Conservation (phyloP, 2,797 vertebrate genomes). For the Salmo trutta region DNA sequence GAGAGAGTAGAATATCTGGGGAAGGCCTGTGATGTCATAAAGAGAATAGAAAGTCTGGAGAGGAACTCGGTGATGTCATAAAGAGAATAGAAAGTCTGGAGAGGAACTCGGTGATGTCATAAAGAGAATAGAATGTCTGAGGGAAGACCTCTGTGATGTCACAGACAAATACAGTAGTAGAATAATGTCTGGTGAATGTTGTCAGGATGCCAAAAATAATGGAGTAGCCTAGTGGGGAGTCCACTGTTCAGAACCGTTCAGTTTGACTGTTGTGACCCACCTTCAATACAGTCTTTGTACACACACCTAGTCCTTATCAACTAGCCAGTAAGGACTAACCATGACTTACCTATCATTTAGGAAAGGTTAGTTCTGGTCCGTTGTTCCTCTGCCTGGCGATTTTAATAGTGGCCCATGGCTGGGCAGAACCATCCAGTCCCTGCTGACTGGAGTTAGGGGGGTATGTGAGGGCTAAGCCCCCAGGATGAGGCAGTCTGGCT, state of each 20-base stretch:
- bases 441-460: not conserved
- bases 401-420: too few relatives aligned
- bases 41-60: not conserved
- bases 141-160: not conserved
- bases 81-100: not conserved
- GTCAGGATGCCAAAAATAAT: not conserved
- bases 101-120: not conserved
- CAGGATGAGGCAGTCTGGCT: constrained; percentile 4
- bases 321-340: too few relatives aligned
- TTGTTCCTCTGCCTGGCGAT: too few relatives aligned
- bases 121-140: not conserved
- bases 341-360: too few relatives aligned
- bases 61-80: not conserved
- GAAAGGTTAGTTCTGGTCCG: too few relatives aligned
- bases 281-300: too few relatives aligned
- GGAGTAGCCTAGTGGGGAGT: not conserved
- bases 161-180: not conserved
- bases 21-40: constrained; percentile 9
- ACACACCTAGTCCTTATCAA: too few relatives aligned
- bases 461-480: not conserved
- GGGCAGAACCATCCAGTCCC: too few relatives aligned
- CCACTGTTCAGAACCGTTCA: not conserved
- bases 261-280: too few relatives aligned
- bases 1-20: not conserved
- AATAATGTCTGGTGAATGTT: not conserved